phyloP scores from a whole-genome alignment of 1,140 invertebrate species.

The Drosophila bifasciata region DNA sequence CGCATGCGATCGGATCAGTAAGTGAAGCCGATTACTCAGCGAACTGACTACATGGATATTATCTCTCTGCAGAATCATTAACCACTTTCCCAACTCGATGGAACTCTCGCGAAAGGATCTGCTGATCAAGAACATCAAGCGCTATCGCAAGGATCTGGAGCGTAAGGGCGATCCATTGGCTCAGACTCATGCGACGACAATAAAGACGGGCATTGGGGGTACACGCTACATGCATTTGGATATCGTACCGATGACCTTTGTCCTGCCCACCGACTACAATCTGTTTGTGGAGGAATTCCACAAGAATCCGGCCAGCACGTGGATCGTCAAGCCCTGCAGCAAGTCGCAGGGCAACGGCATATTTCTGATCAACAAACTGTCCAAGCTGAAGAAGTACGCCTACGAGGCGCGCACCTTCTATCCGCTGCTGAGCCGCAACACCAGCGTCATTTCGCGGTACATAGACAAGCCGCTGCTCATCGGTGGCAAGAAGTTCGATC shows the following conservation, averaged over 20 bases:
- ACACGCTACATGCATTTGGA: conserved; percentile 92
- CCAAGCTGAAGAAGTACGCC: conserved; percentile 94
- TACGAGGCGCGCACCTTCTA: conserved; percentile 90
- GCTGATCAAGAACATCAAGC: conserved; percentile 97
- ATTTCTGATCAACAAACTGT: conserved; percentile 94
- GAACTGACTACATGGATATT: background rate
- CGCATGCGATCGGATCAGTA: conserved; percentile 74
- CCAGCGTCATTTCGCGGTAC: conserved; percentile 95
- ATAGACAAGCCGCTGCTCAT: conserved; percentile 93
- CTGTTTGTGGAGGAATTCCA: conserved; percentile 97
- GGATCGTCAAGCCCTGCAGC: conserved; percentile 98
- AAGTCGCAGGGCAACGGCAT: conserved; percentile 95
- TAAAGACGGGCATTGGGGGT: conserved; percentile 88
- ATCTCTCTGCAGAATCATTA: conserved; percentile 87
- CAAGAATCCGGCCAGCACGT: conserved; percentile 95
- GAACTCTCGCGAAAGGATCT: conserved; percentile 97
- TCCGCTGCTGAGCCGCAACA: conserved; percentile 91
- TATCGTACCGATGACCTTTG: conserved; percentile 96
- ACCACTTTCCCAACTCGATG: conserved; percentile 97
- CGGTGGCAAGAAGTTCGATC: conserved; percentile 94
- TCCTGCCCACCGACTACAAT: conserved; percentile 96
- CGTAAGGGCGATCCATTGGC: conserved; percentile 94
- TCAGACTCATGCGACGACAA: conserved; percentile 86
- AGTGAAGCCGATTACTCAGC: conserved; percentile 12
- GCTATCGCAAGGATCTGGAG: conserved; percentile 95